Conservation (phyloP, 2,888 invertebrate species). For the Notodonta dromedarius region DNA sequence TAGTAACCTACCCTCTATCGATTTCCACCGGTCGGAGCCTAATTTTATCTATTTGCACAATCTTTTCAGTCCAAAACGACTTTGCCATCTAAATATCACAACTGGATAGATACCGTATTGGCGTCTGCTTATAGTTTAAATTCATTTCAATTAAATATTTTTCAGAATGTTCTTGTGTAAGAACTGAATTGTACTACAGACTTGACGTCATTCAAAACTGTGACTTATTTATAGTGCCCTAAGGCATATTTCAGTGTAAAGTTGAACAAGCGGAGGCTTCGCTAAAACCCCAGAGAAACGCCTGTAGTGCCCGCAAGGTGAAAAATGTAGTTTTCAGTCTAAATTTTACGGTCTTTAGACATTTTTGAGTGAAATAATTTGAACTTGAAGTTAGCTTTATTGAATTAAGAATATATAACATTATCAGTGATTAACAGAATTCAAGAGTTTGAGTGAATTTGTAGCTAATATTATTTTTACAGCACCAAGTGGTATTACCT, state of each 20-base stretch:
- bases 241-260: conserved; percentile 20
- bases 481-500: not conserved
- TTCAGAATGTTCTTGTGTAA: not conserved
- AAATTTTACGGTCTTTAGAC: conserved; percentile 13
- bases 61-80: conserved; percentile 15
- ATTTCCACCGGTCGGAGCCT: conserved; percentile 67
- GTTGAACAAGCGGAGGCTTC: conserved; percentile 12
- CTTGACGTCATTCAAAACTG: conserved; percentile 8
- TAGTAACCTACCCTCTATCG: conserved; percentile 66
- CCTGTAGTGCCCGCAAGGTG: conserved; percentile 28
- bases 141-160: not conserved
- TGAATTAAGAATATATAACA: not conserved
- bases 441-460: not conserved
- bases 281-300: conserved; percentile 14
- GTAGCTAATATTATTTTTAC: not conserved
- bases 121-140: fast-evolving
- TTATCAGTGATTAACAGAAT: not conserved
- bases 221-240: not conserved
- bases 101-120: conserved; percentile 11
- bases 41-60: conserved; percentile 67
- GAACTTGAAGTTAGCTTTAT: not conserved
- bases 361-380: conserved; percentile 19
- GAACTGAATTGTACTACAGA: conserved; percentile 8
- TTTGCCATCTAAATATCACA: conserved; percentile 2
- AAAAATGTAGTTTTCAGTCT: conserved; percentile 34